phyloP scores from a whole-genome alignment of 1,140 invertebrate genomes.

The Bombus huntii region DNA sequence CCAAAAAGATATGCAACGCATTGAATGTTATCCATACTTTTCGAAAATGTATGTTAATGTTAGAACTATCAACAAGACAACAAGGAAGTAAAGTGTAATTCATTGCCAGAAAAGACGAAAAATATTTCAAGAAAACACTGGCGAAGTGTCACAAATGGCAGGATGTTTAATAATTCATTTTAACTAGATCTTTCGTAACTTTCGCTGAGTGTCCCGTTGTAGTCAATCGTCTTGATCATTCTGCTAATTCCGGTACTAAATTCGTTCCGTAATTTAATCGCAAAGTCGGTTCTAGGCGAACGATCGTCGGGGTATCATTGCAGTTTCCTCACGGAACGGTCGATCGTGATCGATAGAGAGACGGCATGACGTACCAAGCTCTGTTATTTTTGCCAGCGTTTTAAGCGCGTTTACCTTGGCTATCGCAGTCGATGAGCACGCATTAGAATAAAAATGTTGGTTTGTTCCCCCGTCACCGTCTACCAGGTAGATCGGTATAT shows the following conservation, averaged over 20 bases:
- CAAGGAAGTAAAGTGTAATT: no score
- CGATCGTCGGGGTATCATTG: background rate
- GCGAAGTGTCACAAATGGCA: no score
- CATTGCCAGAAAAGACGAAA: no score
- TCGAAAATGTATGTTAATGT: no score
- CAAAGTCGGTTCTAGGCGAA: background rate
- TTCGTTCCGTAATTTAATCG: background rate
- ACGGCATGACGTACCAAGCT: slow-evolving; percentile 44
- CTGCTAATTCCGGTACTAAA: background rate
- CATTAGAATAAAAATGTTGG: slow-evolving; percentile 47
- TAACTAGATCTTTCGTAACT: no score
- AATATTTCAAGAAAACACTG: no score
- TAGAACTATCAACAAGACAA: no score
- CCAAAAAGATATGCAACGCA: no score
- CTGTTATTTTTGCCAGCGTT: slow-evolving; percentile 55
- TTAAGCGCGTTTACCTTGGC: slow-evolving; percentile 50
- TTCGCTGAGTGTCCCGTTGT: no score
- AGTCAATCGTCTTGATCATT: background rate
- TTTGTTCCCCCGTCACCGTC: background rate
- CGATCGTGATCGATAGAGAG: background rate
- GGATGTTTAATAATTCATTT: no score
- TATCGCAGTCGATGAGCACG: slow-evolving; percentile 25
- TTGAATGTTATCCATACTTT: no score
- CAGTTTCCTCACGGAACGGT: background rate
- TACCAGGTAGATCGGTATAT: slow-evolving; percentile 5